Base-by-base conservation (phyloP, 2,797 vertebrate species). In the Phyllotis vaccarum region DNA sequence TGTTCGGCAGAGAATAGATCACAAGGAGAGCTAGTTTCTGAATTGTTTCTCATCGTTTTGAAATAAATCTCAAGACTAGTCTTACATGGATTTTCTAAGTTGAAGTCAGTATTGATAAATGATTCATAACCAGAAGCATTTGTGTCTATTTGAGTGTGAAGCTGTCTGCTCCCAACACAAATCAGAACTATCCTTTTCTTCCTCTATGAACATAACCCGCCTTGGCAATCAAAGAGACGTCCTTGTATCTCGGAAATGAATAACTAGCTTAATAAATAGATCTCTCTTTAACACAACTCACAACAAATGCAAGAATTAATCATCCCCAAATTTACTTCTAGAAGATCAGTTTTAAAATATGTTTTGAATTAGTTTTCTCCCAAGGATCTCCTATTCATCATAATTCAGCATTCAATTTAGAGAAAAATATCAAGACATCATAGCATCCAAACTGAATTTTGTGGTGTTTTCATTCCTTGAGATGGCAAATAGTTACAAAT, bases 1-100 rank as follows among this genome's bases (percentile, higher is more conserved):
- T 46, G 3, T 95, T 94, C 96, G 97, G 96, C 96, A 93, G 86
- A 96, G 91, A 98, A 92, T 90, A 97, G 90, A 98, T 93, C 92
- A 98, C 34, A 95, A 95, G 75, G 75, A 91, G 96, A 97, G 96
- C 87, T 96, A 98, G 93, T 95, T 98, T 70, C 89, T 96, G 95
- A 95, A 79, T n/a, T 95, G 70, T 97, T 97, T 96, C 92, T 94
- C 95, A 97, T 97, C 96, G 97, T 92, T 22, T 97, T 92, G 74
- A 98, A 98, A 98, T 97, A 97, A 98, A 97, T 96, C 94, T 93
- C 75, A 89, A 97, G 19, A 97, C 98, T 97, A 97, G 27, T 90
- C 86, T 96, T 96, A 93, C 86, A 89, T 46, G 92, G 90, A 94
- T 93, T 97, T 93, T 92, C 94, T 94, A 79, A 93, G 70, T 68